Evolutionary conservation across 2,113 vertebrate genomes (phyloP).

Genomic region (Neolamprologus toae): DNA sequence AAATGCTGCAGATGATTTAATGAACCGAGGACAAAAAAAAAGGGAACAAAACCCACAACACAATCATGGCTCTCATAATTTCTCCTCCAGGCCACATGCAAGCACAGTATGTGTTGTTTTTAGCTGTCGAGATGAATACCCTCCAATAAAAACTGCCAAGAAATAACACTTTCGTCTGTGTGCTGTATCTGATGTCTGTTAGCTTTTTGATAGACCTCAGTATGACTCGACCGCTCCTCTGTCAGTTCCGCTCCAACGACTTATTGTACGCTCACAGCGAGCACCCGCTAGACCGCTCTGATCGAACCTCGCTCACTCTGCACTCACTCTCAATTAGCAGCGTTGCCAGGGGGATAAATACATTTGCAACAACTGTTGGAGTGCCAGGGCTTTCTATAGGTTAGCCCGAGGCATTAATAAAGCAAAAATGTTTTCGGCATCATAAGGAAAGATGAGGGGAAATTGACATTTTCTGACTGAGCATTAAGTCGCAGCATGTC

Average conservation of each 20-base stretch:
- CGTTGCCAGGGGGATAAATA: constrained; percentile 47
- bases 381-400: constrained; percentile 28
- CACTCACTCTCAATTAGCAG: constrained; percentile 52
- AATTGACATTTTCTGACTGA: not conserved
- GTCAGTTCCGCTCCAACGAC: not conserved
- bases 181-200: not conserved
- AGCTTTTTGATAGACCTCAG: constrained; percentile 5
- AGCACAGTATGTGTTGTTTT: not conserved
- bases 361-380: constrained; percentile 52
- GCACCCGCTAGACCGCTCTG: constrained; percentile 11
- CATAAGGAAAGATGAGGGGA: not conserved
- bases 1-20: constrained; percentile 15
- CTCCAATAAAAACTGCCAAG: not conserved
- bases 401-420: not conserved
- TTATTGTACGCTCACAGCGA: not conserved
- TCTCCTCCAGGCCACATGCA: not conserved
- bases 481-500: not conserved
- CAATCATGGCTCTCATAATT: not conserved
- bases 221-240: constrained; percentile 11
- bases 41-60: not conserved
- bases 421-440: not conserved
- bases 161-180: not conserved
- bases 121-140: not conserved
- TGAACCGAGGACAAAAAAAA: constrained; percentile 22
- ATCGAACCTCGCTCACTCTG: constrained; percentile 40